Percentiles rank a stretch among this genome's conserved stretches.
These are phyloP conservation scores for Anticlea derivata DNA, from an alignment of 2,888 invertebrate genomes.

Conservation along the genomic window DNA sequence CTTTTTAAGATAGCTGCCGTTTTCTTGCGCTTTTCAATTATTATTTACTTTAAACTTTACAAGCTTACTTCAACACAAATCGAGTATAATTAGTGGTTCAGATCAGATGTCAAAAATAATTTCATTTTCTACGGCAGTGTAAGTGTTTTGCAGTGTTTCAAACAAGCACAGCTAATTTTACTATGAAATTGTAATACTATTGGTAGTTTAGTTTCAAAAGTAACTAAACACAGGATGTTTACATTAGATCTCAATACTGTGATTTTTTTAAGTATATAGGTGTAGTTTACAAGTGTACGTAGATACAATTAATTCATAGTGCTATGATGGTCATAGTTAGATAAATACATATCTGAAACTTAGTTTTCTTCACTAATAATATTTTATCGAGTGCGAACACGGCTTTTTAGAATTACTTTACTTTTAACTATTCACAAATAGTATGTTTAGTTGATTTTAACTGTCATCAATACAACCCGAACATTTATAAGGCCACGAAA, in stretches of 20 bases:
- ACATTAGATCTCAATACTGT: too few relatives aligned
- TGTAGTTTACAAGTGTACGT: too few relatives aligned
- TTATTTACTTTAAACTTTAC: too few relatives aligned
- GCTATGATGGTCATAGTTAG: too few relatives aligned
- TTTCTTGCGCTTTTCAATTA: too few relatives aligned
- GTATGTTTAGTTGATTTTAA: constrained; percentile 1
- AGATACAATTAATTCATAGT: too few relatives aligned
- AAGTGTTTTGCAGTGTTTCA: not conserved
- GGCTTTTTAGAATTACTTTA: constrained; percentile 2
- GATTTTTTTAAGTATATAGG: too few relatives aligned
- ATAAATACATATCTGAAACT: too few relatives aligned
- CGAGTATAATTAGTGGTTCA: too few relatives aligned
- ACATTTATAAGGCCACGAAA: constrained; percentile 50
- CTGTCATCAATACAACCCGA: constrained; percentile 28
- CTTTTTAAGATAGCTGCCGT: constrained; percentile 32
- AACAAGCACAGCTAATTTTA: not conserved
- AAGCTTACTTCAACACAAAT: too few relatives aligned
- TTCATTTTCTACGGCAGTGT: not conserved
- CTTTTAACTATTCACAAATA: constrained; percentile 6
- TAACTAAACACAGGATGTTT: not conserved
- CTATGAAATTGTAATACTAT: not conserved
- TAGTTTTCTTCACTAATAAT: too few relatives aligned
- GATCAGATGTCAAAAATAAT: not conserved
- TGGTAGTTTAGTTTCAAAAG: constrained; percentile 8
- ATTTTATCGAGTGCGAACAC: not conserved